These are phyloP conservation scores for Lasioglossum lativentre DNA, from an alignment of 2,888 invertebrate genomes.

Conservation along the genomic window DNA sequence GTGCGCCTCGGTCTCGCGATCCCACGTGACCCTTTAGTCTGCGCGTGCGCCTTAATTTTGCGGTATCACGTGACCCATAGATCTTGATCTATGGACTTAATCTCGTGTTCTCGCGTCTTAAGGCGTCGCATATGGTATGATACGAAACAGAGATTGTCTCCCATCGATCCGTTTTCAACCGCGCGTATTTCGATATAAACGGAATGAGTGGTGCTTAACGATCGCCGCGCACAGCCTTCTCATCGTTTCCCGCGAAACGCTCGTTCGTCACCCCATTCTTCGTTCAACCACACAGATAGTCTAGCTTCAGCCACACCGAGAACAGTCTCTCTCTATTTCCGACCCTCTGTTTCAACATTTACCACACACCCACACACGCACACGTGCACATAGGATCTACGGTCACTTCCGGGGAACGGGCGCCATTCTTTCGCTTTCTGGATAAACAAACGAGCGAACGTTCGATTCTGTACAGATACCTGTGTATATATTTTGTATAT, in stretches of 20 bases:
- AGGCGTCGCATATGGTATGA: not conserved
- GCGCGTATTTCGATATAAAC: conserved; percentile 33
- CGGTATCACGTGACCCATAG: not conserved
- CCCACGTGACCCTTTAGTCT: not conserved
- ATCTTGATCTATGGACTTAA: not conserved
- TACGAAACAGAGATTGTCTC: not conserved
- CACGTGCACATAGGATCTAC: conserved; percentile 15
- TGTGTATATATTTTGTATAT: conserved; percentile 7
- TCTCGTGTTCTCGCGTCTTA: not conserved
- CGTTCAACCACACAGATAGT: conserved; percentile 65
- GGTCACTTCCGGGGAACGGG: conserved; percentile 11
- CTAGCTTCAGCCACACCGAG: conserved; percentile 59
- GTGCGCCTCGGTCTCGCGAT: not conserved
- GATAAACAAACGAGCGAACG: conserved; percentile 10
- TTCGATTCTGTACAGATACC: conserved; percentile 23
- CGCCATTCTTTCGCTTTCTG: not conserved
- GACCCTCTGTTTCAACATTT: conserved; percentile 23
- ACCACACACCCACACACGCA: conserved; percentile 14
- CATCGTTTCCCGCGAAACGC: conserved; percentile 73
- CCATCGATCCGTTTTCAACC: not conserved
- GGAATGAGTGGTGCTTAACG: conserved; percentile 41
- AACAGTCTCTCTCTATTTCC: conserved; percentile 37
- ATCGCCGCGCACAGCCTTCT: conserved; percentile 62
- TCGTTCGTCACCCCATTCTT: conserved; percentile 61
- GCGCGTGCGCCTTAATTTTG: not conserved